Percentiles rank a stretch among this genome's conserved stretches.
These are phyloP conservation scores for Hozukius guyotensis DNA, from an alignment of 2,797 vertebrate genomes.

Conservation along the genomic window DNA sequence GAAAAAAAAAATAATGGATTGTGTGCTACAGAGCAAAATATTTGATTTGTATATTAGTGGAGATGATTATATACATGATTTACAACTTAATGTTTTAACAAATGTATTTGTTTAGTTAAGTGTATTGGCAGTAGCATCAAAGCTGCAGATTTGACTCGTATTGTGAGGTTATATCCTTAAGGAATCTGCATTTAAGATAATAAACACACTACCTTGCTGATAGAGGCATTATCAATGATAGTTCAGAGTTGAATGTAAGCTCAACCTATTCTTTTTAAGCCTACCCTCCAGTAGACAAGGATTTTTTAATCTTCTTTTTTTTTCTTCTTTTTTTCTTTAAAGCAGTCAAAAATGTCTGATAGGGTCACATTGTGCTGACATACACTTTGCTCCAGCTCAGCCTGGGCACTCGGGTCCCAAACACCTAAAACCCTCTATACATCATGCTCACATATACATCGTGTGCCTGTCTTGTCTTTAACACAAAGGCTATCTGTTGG, in stretches of 20 bases:
- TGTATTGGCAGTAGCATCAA: slow-evolving; percentile 13
- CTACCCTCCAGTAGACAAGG: slow-evolving; percentile 11
- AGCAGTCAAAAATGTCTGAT: slow-evolving; percentile 57
- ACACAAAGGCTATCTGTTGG: slow-evolving; percentile 83
- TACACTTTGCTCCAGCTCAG: slow-evolving; percentile 86
- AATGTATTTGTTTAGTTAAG: background rate
- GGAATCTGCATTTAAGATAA: slow-evolving; percentile 28
- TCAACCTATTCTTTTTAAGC: slow-evolving; percentile 12
- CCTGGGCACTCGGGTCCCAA: slow-evolving; percentile 88
- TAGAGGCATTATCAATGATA: slow-evolving; percentile 23
- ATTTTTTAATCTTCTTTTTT: slow-evolving; percentile 4
- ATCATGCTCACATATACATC: slow-evolving; percentile 75
- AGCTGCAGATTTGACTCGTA: slow-evolving; percentile 25
- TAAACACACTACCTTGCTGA: slow-evolving; percentile 19
- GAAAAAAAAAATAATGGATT: slow-evolving; percentile 24
- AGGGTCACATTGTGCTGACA: slow-evolving; percentile 71
- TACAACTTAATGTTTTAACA: slow-evolving; percentile 12
- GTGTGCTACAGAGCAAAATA: slow-evolving; percentile 35
- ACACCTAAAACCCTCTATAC: slow-evolving; percentile 80
- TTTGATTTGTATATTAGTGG: slow-evolving; percentile 6
- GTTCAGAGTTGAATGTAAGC: slow-evolving; percentile 26
- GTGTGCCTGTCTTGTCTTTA: slow-evolving; percentile 78
- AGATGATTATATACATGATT: slow-evolving; percentile 43
- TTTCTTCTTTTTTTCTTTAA: slow-evolving; percentile 30
- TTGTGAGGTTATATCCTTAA: slow-evolving; percentile 28